Base-by-base conservation (phyloP, 2,888 invertebrate species). In the Ecdyonurus torrentis region DNA sequence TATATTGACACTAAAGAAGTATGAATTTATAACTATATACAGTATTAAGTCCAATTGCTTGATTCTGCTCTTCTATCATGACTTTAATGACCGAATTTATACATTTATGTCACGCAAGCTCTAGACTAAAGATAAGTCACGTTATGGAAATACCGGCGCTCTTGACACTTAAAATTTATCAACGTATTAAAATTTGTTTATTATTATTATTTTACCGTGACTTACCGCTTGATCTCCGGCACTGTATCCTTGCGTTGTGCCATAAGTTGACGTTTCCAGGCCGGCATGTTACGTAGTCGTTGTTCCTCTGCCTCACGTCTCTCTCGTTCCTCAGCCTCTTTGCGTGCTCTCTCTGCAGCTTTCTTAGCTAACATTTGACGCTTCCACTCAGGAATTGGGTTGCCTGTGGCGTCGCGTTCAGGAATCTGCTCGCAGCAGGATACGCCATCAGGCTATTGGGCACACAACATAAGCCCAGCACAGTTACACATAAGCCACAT, bases 311-410 rank as follows among this genome's bases (percentile, higher is more conserved):
- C 90, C 72, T 92, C 91, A 65, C 84, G 81, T 2, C 85, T 85
- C 70, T 92, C 79, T 70, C 90, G 86, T 73, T 90, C 91, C 75
- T 94, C 93, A 69, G 92, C 79, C 71, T 96, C 94, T 71, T 89
- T 89, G 68, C 89, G 84, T 10, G 95, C 94, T 68, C 91, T 87
- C 74, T 96, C 95, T 0, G 96, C 95, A 0, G 93, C 91, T 73
- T 95, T 90, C 70, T 92, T 86, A 1, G 96, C 96, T 74, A 95
- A 74, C 91, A 96, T 93, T 75, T 95, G 94, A 15, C 94, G 79
- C 74, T 95, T 95, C 96, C 96, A 96, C 23, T 87, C 88, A 18
- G 96, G 96, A 70, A 96, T 92, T 55, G 86, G 80, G 72, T 90
- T 91, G 1, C 95, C 95, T 5, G 89, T 85, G 61, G 85, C 84